These are phyloP conservation scores for Balanococcus diminutus DNA, from an alignment of 2,888 invertebrate genomes.

Conservation along the genomic window DNA sequence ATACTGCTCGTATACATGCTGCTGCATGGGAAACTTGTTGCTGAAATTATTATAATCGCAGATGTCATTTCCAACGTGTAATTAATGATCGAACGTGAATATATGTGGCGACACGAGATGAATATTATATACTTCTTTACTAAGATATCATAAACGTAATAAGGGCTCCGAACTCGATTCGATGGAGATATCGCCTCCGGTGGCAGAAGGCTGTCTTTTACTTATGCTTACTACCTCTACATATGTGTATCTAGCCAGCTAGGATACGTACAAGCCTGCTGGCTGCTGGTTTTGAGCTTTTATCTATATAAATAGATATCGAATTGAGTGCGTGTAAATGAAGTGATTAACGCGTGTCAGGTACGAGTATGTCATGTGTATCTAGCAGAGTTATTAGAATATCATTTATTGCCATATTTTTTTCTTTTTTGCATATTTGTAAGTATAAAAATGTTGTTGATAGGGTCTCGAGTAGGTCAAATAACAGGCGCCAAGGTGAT, in stretches of 20 bases:
- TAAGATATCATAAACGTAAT: not conserved
- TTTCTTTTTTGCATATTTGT: too few relatives aligned
- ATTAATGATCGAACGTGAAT: not conserved
- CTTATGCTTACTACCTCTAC: too few relatives aligned
- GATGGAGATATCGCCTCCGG: not conserved
- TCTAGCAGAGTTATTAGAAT: too few relatives aligned
- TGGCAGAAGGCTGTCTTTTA: not conserved
- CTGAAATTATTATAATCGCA: slow-evolving; percentile 5
- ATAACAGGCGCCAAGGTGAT: too few relatives aligned
- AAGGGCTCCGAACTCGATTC: not conserved
- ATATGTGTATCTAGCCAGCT: too few relatives aligned
- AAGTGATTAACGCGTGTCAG: too few relatives aligned
- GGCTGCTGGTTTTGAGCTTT: not conserved
- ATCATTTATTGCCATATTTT: too few relatives aligned
- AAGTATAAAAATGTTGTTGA: too few relatives aligned
- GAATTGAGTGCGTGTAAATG: not conserved
- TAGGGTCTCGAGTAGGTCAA: too few relatives aligned
- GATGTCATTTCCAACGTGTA: not conserved
- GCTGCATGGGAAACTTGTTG: not conserved
- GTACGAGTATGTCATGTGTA: too few relatives aligned
- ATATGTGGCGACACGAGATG: slow-evolving; percentile 5
- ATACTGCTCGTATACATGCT: not conserved
- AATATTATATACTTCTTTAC: not conserved
- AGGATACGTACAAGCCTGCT: not conserved
- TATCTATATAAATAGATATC: not conserved